These are phyloP conservation scores for Athetis lepigone DNA, from an alignment of 2,888 invertebrate genomes.

Conservation along the genomic window DNA sequence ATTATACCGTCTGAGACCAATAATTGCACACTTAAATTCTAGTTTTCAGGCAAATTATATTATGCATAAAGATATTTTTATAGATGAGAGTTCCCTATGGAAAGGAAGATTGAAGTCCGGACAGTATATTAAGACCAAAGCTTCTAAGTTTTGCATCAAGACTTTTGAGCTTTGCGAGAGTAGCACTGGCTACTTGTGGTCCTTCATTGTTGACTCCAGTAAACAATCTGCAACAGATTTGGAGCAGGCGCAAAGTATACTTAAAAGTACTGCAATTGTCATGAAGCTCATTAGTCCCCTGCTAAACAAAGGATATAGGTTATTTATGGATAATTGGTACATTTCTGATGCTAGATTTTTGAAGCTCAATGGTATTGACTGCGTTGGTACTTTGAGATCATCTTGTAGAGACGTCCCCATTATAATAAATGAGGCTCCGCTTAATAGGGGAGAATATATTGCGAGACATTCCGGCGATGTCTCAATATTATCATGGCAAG, in stretches of 20 bases:
- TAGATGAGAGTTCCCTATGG: constrained; percentile 52
- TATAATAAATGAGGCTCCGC: constrained; percentile 31
- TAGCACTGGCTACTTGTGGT: constrained; percentile 32
- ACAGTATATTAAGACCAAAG: constrained; percentile 46
- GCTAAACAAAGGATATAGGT: constrained; percentile 40
- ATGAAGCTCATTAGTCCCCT: constrained; percentile 9
- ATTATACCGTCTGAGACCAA: constrained; percentile 5
- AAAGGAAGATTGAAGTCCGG: constrained; percentile 37
- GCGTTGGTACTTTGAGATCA: constrained; percentile 11
- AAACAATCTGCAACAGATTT: too few relatives aligned
- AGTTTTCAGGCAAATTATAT: constrained; percentile 18
- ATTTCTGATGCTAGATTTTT: constrained; percentile 36
- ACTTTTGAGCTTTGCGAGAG: constrained; percentile 60
- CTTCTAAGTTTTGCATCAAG: constrained; percentile 53
- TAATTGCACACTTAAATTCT: constrained; percentile 8
- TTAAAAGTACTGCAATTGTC: constrained; percentile 22
- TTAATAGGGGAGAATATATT: constrained; percentile 36
- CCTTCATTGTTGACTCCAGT: constrained; percentile 11
- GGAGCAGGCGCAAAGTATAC: too few relatives aligned
- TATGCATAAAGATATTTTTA: constrained; percentile 36
- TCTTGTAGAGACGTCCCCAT: neutral
- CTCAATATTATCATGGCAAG: constrained; percentile 47
- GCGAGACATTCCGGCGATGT: constrained; percentile 55
- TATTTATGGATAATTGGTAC: constrained; percentile 57
- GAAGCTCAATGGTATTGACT: constrained; percentile 13